phyloP scores from a whole-genome alignment of 2,888 invertebrate species.

The Andrena bicolor region DNA sequence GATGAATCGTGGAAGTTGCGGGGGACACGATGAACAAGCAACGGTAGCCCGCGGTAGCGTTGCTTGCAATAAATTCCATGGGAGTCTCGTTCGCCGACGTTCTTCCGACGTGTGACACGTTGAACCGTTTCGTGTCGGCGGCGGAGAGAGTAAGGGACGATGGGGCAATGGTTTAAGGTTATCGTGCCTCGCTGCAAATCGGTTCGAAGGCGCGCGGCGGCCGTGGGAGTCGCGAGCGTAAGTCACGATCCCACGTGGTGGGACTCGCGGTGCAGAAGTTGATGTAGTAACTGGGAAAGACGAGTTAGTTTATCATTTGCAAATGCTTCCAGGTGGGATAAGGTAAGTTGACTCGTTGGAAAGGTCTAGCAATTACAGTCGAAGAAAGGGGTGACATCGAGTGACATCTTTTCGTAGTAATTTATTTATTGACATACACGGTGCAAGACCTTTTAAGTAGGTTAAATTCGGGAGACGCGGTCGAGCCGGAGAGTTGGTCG shows the following conservation, averaged over 20 bases:
- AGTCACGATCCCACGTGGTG: background rate
- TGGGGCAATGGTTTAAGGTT: slow-evolving; percentile 24
- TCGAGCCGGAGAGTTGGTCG: too few species aligned
- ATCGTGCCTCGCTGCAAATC: slow-evolving; percentile 39
- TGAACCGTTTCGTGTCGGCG: slow-evolving; percentile 35
- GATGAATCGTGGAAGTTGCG: slow-evolving; percentile 31
- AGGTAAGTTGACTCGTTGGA: too few species aligned
- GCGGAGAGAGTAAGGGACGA: slow-evolving; percentile 30
- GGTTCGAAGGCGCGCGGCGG: background rate
- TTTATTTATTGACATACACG: too few species aligned
- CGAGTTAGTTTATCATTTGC: too few species aligned
- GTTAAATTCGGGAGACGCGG: too few species aligned
- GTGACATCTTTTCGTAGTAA: too few species aligned
- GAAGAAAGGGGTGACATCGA: too few species aligned
- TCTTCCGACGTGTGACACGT: slow-evolving; percentile 61
- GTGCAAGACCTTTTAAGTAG: too few species aligned
- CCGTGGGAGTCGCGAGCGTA: background rate
- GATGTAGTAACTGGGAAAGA: too few species aligned
- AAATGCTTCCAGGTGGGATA: too few species aligned
- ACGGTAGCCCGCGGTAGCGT: slow-evolving; percentile 35
- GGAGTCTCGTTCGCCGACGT: slow-evolving; percentile 41
- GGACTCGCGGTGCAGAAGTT: too few species aligned
- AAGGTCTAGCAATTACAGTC: too few species aligned
- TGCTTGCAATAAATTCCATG: slow-evolving; percentile 58
- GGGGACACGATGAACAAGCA: slow-evolving; percentile 55